Evolutionary conservation across 1,140 invertebrate species (phyloP).

Genomic region (Sitobion miscanthi): DNA sequence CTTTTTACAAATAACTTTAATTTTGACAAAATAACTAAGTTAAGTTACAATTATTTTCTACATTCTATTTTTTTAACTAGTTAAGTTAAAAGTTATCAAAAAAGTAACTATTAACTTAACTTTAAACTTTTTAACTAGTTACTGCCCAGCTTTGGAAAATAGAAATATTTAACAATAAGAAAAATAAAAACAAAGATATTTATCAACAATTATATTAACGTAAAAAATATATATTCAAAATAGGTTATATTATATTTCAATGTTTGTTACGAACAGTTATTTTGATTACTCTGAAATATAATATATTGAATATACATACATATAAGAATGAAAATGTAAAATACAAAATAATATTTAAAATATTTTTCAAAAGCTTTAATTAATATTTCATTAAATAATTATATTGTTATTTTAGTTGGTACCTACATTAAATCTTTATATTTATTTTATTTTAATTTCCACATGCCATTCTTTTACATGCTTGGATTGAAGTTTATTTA

Average conservation of each 20-base stretch:
- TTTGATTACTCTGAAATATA: background rate
- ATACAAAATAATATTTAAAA: background rate
- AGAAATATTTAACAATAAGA: background rate
- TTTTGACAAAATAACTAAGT: no score
- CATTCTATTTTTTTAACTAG: no score
- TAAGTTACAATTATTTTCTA: no score
- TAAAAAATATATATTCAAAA: background rate
- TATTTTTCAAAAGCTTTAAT: background rate
- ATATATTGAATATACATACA: background rate
- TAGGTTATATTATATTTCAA: background rate
- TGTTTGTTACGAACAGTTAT: background rate
- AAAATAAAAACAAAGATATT: background rate
- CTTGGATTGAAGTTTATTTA: constrained; percentile 33
- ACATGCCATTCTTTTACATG: constrained; percentile 47
- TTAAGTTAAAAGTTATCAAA: no score
- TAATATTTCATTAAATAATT: background rate
- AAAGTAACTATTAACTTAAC: no score
- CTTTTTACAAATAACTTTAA: no score
- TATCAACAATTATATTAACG: background rate
- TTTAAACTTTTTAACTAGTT: no score
- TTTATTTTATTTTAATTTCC: background rate
- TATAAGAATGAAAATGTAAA: background rate
- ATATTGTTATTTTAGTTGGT: no score
- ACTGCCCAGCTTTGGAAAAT: no score
- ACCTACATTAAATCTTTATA: no score